These are phyloP conservation scores for Atractosteus spatula DNA, from an alignment of 2,113 vertebrate genomes.

Conservation along the genomic window DNA sequence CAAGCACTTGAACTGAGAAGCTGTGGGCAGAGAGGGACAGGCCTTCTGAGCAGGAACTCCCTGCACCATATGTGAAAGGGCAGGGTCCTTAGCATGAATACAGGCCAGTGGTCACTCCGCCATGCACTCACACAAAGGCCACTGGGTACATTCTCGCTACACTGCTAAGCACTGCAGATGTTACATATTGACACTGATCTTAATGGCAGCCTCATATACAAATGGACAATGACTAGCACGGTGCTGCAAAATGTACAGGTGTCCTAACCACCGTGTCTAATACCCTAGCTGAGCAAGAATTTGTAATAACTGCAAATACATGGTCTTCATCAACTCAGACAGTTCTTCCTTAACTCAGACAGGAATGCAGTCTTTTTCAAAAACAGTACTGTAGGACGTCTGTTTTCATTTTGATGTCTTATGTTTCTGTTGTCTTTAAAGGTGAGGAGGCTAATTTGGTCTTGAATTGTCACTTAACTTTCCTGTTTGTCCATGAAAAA, in stretches of 20 bases:
- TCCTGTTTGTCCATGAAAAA: too few relatives aligned
- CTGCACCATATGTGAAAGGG: not conserved
- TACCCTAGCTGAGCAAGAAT: too few relatives aligned
- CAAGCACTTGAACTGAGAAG: slow-evolving; percentile 39
- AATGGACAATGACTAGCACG: not conserved
- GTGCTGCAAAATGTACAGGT: too few relatives aligned
- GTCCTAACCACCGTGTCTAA: too few relatives aligned
- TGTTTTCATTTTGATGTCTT: too few relatives aligned
- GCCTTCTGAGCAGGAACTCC: slow-evolving; percentile 23
- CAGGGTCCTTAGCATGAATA: not conserved
- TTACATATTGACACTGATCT: slow-evolving; percentile 19
- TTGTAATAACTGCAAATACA: too few relatives aligned
- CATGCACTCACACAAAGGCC: slow-evolving; percentile 14
- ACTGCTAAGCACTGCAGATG: slow-evolving; percentile 20
- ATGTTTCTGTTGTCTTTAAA: too few relatives aligned
- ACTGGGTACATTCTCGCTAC: not conserved
- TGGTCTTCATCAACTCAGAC: too few relatives aligned
- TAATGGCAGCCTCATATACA: not conserved
- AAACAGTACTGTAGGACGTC: too few relatives aligned
- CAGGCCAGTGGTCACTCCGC: slow-evolving; percentile 12
- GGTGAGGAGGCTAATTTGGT: too few relatives aligned
- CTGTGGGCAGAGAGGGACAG: slow-evolving; percentile 15
- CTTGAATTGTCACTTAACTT: too few relatives aligned
- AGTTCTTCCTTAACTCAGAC: not conserved
- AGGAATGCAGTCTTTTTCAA: too few relatives aligned